Percentiles rank a stretch among this genome's conserved stretches.
Conservation (phyloP, 92 coral and sea anemone genomes). For the Parazoanthus darwini region DNA sequence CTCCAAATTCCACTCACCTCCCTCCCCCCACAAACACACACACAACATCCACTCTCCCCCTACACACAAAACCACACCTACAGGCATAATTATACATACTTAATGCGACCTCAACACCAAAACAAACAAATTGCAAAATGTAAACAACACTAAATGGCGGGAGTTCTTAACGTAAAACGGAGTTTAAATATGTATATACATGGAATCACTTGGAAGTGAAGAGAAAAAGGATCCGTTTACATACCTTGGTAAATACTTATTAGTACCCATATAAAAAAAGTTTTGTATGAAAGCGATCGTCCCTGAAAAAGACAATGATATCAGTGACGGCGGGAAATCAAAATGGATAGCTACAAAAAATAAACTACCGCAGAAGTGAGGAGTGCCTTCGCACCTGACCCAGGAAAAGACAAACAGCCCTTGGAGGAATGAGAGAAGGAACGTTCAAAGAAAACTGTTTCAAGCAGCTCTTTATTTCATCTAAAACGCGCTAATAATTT, state of each 20-base stretch:
- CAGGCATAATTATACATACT: not conserved
- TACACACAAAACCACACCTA: not conserved
- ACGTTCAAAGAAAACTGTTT: too few species aligned
- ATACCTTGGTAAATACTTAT: slow-evolving; percentile 96
- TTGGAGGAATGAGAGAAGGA: too few species aligned
- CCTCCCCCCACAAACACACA: too few species aligned
- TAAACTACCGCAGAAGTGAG: not conserved
- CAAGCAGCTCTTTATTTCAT: too few species aligned
- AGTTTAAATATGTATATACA: too few species aligned
- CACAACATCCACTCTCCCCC: not conserved
- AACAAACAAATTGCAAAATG: too few species aligned
- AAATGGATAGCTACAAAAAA: too few species aligned
- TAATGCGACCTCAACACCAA: not conserved
- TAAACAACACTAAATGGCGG: too few species aligned
- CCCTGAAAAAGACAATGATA: slow-evolving; percentile 59
- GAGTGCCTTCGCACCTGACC: not conserved
- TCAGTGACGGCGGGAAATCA: not conserved
- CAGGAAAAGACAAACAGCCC: not conserved
- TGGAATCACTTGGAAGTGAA: not conserved
- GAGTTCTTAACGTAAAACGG: too few species aligned
- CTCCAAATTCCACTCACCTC: too few species aligned
- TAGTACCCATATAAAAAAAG: slow-evolving; percentile 94
- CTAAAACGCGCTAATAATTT: too few species aligned
- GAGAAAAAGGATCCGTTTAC: not conserved
- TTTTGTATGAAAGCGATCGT: slow-evolving; percentile 96